Base-by-base conservation (phyloP, 1,140 invertebrate genomes). In the Marisa cornuarietis region DNA sequence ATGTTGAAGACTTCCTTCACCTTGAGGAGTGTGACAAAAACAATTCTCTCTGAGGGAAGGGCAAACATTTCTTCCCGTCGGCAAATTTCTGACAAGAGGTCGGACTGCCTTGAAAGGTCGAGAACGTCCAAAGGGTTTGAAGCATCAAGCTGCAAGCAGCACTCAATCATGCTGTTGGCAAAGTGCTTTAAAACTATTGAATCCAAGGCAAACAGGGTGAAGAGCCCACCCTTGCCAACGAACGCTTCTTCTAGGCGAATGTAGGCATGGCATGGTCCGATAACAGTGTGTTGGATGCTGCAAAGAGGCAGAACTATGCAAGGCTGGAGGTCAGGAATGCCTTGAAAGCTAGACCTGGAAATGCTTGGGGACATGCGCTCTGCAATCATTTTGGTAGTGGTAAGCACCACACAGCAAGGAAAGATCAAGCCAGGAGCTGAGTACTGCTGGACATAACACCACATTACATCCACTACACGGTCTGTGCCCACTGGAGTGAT, bases 221-320 rank as follows among this genome's bases (percentile, higher is more conserved):
- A 88, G 22, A 86, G 87, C 24, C 88, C 89, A 74, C 83, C 81
- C 4, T 86, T 80, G 1, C 85, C 87, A 52, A 90, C 86, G 81
- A 89, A 90, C 14, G 88, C 86, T 82, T 90, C 89, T 74, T 90
- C 89, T 7, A 91, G 63, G 8, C 87, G 78, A 14, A 90, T 77
- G 81, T 84, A 90, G 72, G 85, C 84, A 71, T 86, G 84, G 76
- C 86, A 87, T 6, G 86, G 82, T 2, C 90, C 90, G 54, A 88
- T 76, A 42, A 90, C 74, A 13, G 89, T 79, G 76, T 89, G 86
- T 62, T 90, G 85, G 24, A 91, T 84, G 83, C 90, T 89, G 51
- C 82, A 79, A 18, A 90, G 76, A 7, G 87, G 86, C 9, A 91
- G 79, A 66, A 86, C 88, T 61, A 86, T 85, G 58, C 85, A 87